Base-by-base conservation (phyloP, 1,140 invertebrate genomes). In the Papilio dardanus region DNA sequence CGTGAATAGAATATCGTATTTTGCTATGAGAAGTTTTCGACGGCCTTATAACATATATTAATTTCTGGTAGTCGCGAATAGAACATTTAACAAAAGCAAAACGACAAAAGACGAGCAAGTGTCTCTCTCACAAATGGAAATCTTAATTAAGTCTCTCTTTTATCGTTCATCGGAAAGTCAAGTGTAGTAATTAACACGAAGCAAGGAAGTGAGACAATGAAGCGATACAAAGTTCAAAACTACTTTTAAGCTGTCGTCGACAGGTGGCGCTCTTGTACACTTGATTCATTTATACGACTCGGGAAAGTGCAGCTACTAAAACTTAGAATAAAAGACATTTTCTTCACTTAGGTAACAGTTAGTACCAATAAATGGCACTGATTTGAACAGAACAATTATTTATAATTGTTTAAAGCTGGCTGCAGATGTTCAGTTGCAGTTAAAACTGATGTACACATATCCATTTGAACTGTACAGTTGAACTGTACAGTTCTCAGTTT, bases 131-230 rank as follows among this genome's bases (percentile, higher is more conserved):
- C 19, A 54, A 24, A 28, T 28, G 24, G 50, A 24, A 24, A 54
- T 54, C 50, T 54, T 54, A 54, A 54, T 54, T 54, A 54, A 24
- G 19, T 54, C 50, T 54, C 7, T 54, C 28, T 33, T 33, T 31
- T 35, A 67, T 19, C 31, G 42, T 67, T 31, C 65, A 67, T 65
- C 24, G 24, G 16, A 12, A 35, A 67, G 65, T 67, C 16, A 67
- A 67, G 30, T 33, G 65, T 16, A n/a, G 30, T 14, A 66, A 66
- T 67, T 21, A 67, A 35, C 30, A 35, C 19, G 33, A 67, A 30
- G 33, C 1, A 6, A 14, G 24, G 24, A 24, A 58, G 10, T 28
- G 12, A 28, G 3, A 24, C 12, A 62, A 62, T 62, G 24, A 62
- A 62, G 54, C 54, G 24, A 28, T 62, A 28, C 24, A 30, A 62